Conservation (phyloP, 2,113 vertebrate genomes). For the Silurus asotus region DNA sequence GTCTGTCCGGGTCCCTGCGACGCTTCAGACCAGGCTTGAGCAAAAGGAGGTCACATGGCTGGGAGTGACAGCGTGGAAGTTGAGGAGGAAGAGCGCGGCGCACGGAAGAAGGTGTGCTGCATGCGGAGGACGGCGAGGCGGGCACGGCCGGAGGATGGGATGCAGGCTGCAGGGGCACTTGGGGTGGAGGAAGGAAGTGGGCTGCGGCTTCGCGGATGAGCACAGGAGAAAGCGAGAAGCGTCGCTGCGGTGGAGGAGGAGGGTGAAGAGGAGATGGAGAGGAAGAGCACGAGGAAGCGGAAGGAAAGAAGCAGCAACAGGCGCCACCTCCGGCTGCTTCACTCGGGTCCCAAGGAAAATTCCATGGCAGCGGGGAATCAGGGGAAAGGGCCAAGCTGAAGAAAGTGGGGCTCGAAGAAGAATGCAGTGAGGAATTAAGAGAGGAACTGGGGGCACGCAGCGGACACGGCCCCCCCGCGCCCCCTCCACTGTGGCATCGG, state of each 20-base stretch:
- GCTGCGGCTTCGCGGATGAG: conserved; percentile 77
- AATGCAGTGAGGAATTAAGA: conserved; percentile 82
- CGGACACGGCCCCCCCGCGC: conserved; percentile 72
- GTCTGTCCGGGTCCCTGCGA: conserved; percentile 79
- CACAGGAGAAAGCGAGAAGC: conserved; percentile 85
- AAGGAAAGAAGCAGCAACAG: conserved; percentile 70
- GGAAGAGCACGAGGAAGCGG: conserved; percentile 72
- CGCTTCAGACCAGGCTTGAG: conserved; percentile 81
- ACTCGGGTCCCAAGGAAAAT: conserved; percentile 75
- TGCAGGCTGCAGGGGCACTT: conserved; percentile 69
- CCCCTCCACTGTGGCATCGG: conserved; percentile 80
- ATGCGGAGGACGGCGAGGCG: conserved; percentile 79
- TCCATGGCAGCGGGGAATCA: conserved; percentile 80
- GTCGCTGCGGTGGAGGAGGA: conserved; percentile 74
- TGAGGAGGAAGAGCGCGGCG: conserved; percentile 75
- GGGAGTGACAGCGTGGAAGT: conserved; percentile 88
- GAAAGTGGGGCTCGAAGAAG: conserved; percentile 83
- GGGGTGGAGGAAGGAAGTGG: conserved; percentile 71
- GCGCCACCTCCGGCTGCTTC: conserved; percentile 70
- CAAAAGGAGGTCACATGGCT: conserved; percentile 85
- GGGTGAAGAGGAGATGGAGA: conserved; percentile 69
- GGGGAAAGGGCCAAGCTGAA: conserved; percentile 84
- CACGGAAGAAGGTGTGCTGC: conserved; percentile 81
- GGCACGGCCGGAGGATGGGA: conserved; percentile 69
- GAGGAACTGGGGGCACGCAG: conserved; percentile 78